phyloP scores from a whole-genome alignment of 1,140 invertebrate genomes.

The Apocrypta bakeri region DNA sequence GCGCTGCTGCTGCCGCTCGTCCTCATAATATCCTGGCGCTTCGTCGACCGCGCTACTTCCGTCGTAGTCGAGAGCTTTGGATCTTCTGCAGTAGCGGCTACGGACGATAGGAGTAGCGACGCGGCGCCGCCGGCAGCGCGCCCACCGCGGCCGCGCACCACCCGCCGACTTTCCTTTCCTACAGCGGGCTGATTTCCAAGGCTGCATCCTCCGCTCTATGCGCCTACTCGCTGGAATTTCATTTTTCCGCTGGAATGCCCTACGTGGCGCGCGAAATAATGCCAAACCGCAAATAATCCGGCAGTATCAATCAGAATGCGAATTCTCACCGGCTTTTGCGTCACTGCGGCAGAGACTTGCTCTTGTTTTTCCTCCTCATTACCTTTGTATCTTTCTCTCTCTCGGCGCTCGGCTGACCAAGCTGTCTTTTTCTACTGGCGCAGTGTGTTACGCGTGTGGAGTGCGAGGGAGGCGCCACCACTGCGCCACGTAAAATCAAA shows the following conservation, averaged over 20 bases:
- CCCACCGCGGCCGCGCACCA: not conserved
- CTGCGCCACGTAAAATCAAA: not conserved
- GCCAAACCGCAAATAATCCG: not conserved
- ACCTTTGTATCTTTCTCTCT: slow-evolving; percentile 28
- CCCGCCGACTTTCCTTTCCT: not conserved
- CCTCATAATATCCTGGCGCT: slow-evolving; percentile 29
- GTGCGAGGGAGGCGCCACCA: not conserved
- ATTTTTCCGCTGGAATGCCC: not conserved
- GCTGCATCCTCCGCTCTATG: not conserved
- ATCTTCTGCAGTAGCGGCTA: not conserved
- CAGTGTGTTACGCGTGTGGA: not conserved
- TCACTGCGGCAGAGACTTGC: slow-evolving; percentile 30
- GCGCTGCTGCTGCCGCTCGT: slow-evolving; percentile 13
- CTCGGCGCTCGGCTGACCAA: not conserved
- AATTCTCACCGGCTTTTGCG: not conserved
- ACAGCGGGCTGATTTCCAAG: not conserved
- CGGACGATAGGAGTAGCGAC: not conserved
- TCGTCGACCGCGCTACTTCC: not conserved
- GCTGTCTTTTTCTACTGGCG: slow-evolving; percentile 11
- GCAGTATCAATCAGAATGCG: not conserved
- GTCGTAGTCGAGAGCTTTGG: not conserved
- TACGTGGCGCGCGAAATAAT: too few relatives aligned
- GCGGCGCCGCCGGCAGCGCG: not conserved
- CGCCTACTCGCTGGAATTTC: not conserved
- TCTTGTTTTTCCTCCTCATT: slow-evolving; percentile 37